These are phyloP conservation scores for Scaptomyza montana DNA, from an alignment of 1,140 invertebrate genomes.

Conservation along the genomic window DNA sequence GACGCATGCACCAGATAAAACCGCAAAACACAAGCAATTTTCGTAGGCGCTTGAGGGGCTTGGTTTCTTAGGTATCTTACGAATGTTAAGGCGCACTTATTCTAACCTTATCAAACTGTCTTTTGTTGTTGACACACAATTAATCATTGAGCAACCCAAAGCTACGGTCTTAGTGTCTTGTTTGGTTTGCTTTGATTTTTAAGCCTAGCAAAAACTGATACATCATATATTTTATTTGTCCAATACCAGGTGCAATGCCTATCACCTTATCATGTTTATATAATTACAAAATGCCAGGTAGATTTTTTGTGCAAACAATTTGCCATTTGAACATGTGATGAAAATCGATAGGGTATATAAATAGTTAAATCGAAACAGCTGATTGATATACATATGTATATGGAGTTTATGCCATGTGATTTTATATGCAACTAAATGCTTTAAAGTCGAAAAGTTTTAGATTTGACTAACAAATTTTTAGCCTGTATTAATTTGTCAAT, in stretches of 20 bases:
- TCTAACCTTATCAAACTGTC: constrained; percentile 50
- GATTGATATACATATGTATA: no score
- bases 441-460: constrained; percentile 5
- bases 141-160: constrained; percentile 48
- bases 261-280: constrained; percentile 40
- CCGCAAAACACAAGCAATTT: constrained; percentile 35
- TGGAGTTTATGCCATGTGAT: not conserved
- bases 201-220: constrained; percentile 56
- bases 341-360: constrained; percentile 23
- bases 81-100: constrained; percentile 41
- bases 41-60: constrained; percentile 1
- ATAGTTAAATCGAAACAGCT: not conserved
- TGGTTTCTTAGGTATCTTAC: constrained; percentile 3
- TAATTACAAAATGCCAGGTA: constrained; percentile 8
- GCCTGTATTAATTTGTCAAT: not conserved
- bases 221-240: constrained; percentile 28
- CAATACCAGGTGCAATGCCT: constrained; percentile 59
- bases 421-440: not conserved
- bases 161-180: constrained; percentile 42
- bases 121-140: constrained; percentile 59
- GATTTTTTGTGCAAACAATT: constrained; percentile 3
- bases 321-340: constrained; percentile 38
- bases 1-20: constrained; percentile 63
- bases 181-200: constrained; percentile 21
- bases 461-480: not conserved